These are phyloP conservation scores for Drosophila lini DNA, from an alignment of 1,140 invertebrate genomes.

Conservation along the genomic window DNA sequence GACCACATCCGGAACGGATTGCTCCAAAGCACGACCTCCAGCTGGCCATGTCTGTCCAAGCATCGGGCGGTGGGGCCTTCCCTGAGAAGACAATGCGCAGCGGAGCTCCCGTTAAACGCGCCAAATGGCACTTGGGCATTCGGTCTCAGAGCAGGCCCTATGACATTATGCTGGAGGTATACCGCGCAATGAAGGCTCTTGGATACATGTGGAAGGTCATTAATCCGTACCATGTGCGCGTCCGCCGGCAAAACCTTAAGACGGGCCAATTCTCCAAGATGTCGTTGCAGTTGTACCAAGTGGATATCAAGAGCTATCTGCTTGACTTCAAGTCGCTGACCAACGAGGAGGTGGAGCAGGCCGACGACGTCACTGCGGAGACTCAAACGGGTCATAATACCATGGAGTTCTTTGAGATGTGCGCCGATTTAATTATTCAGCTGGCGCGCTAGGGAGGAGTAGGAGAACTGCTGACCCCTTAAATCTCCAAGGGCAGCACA, in stretches of 20 bases:
- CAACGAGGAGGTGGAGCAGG: conserved; percentile 89
- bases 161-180: conserved; percentile 99
- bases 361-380: conserved; percentile 86
- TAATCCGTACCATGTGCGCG: conserved; percentile 97
- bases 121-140: conserved; percentile 99
- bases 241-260: conserved; percentile 93
- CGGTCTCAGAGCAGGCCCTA: conserved; percentile 99
- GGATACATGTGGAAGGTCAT: conserved; percentile 99
- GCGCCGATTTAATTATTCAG: conserved; percentile 2
- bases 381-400: conserved; percentile 71
- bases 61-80: conserved; percentile 71
- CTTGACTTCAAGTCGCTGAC: conserved; percentile 98
- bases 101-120: conserved; percentile 92
- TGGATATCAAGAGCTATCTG: conserved; percentile 98
- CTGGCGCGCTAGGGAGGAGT: conserved; percentile 89
- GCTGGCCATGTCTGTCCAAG: conserved; percentile 73
- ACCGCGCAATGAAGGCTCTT: conserved; percentile 98
- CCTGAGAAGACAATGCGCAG: conserved; percentile 84
- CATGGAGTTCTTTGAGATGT: conserved; percentile 12
- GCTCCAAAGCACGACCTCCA: conserved; percentile 89
- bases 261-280: conserved; percentile 96
- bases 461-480: not conserved
- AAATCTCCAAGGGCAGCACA: not conserved
- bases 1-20: conserved; percentile 97
- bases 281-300: conserved; percentile 99